These are phyloP conservation scores for Chaetodon trifasciatus DNA, from an alignment of 2,797 vertebrate genomes.

Conservation along the genomic window DNA sequence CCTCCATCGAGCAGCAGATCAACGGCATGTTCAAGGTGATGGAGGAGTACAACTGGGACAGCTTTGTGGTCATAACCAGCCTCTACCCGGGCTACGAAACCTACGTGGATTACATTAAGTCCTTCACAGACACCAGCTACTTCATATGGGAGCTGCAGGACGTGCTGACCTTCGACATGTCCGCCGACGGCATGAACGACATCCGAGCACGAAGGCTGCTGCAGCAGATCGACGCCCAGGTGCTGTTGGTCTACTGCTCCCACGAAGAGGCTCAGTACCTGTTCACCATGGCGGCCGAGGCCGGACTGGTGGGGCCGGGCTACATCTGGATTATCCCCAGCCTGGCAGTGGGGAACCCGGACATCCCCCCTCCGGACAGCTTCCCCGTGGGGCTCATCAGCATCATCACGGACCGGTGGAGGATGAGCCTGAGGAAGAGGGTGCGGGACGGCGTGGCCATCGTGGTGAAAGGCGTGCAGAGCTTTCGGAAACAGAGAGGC, in stretches of 20 bases:
- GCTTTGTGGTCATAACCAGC: conserved; percentile 96
- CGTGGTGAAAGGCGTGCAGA: conserved; percentile 93
- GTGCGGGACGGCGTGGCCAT: conserved; percentile 96
- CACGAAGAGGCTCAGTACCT: conserved; percentile 95
- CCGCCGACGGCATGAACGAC: conserved; percentile 87
- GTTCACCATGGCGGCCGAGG: conserved; percentile 90
- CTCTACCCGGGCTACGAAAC: conserved; percentile 93
- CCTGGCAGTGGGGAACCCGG: conserved; percentile 93
- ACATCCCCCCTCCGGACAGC: conserved; percentile 87
- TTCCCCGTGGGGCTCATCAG: conserved; percentile 97
- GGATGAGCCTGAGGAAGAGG: conserved; percentile 93
- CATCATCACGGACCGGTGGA: conserved; percentile 96
- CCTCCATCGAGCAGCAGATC: conserved; percentile 97
- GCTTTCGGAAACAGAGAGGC: conserved; percentile 89
- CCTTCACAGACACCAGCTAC: conserved; percentile 93
- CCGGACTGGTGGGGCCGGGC: conserved; percentile 92
- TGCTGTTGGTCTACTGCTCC: conserved; percentile 95
- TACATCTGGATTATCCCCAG: conserved; percentile 97
- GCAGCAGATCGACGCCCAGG: conserved; percentile 94
- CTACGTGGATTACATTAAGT: conserved; percentile 93
- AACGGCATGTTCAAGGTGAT: conserved; percentile 98
- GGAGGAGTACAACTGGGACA: conserved; percentile 98
- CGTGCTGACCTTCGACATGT: conserved; percentile 95
- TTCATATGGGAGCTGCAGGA: conserved; percentile 95
- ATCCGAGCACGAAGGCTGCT: conserved; percentile 89